Percentiles rank a stretch among this genome's conserved stretches.
Conservation (phyloP, 2,113 vertebrate genomes). For the Dromas ardeola region DNA sequence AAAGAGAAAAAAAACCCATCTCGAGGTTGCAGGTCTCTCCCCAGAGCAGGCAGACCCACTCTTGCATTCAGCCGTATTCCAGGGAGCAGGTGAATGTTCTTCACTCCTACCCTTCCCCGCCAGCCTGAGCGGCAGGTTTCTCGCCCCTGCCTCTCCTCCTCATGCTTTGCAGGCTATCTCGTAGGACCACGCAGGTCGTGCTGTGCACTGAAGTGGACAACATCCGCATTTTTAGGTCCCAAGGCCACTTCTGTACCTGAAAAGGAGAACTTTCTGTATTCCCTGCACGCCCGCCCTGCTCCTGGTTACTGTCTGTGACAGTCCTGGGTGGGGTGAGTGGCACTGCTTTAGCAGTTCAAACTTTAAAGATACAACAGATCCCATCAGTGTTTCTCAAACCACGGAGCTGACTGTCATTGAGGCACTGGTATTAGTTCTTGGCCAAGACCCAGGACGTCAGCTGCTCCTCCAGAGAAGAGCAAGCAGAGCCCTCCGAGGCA, state of each 20-base stretch:
- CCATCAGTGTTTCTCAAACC: background rate
- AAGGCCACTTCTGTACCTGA: background rate
- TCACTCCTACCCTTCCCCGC: background rate
- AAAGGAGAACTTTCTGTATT: background rate
- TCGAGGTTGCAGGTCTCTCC: background rate
- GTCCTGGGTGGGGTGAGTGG: background rate
- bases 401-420: background rate
- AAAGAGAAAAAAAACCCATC: fast-evolving
- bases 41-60: background rate
- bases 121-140: background rate
- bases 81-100: background rate
- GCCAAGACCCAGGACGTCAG: background rate
- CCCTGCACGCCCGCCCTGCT: background rate
- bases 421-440: background rate
- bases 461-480: slow-evolving; percentile 10
- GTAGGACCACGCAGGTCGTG: background rate
- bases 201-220: background rate
- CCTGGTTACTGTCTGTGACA: background rate
- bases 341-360: background rate
- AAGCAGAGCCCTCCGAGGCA: slow-evolving; percentile 25
- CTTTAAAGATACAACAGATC: background rate
- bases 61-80: background rate
- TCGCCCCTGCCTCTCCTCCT: background rate
- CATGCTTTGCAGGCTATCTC: background rate
- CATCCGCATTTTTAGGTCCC: background rate